A percentile compares a stretch with the other conserved stretches of the same genome.
Evolutionary conservation across 1,140 invertebrate genomes (phyloP).

Genomic region (Solen grandis): DNA sequence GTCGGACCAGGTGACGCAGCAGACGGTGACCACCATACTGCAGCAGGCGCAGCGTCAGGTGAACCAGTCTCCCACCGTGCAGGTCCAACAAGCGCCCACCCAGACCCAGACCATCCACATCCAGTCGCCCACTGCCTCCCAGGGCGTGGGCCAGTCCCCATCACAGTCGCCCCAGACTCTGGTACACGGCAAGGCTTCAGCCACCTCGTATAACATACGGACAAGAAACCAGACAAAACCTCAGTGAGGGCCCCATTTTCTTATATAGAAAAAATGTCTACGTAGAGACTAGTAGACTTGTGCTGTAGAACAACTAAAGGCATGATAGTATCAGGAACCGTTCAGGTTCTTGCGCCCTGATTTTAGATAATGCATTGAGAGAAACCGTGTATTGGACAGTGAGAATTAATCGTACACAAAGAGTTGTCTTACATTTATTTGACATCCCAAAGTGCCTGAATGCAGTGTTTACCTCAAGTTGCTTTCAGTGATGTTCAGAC

Average conservation of each 20-base stretch:
- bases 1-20: constrained; percentile 27
- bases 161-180: constrained; percentile 30
- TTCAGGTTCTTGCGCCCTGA: no score
- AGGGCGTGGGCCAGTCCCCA: constrained; percentile 7
- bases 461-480: no score
- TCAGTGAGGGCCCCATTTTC: constrained; percentile 2
- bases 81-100: constrained; percentile 32
- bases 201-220: constrained; percentile 41
- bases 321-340: no score
- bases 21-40: constrained; percentile 52
- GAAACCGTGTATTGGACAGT: not conserved
- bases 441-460: no score
- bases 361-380: not conserved
- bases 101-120: constrained; percentile 47
- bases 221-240: constrained; percentile 52
- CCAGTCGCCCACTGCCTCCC: constrained; percentile 16
- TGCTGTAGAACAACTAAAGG: not conserved
- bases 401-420: constrained; percentile 15
- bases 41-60: constrained; percentile 53
- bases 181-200: constrained; percentile 25
- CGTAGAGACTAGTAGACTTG: not conserved
- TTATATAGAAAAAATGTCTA: not conserved
- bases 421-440: constrained; percentile 27
- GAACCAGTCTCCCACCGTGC: constrained; percentile 13
- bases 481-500: no score